A percentile compares a stretch with the other conserved stretches of the same genome.
phyloP scores from a whole-genome alignment of 2,113 vertebrate species.

The Dunckerocampus dactyliophorus region DNA sequence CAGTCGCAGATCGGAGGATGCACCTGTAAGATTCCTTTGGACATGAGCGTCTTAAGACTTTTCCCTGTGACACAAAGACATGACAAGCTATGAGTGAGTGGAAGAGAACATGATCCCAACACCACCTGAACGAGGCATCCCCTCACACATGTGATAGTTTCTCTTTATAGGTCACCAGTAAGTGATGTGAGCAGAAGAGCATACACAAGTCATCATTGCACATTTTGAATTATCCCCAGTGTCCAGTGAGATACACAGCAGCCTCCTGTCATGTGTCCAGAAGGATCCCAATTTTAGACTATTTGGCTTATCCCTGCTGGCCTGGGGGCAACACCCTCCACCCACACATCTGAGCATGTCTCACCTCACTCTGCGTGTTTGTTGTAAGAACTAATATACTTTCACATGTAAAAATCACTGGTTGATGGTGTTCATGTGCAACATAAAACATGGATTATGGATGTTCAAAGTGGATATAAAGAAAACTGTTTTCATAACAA shows the following conservation, averaged over 20 bases:
- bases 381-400: not conserved
- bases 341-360: conserved; percentile 19
- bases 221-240: conserved; percentile 1
- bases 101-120: not conserved
- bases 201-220: not conserved
- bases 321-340: conserved; percentile 35
- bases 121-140: not conserved
- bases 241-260: conserved; percentile 33
- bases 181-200: too few relatives aligned
- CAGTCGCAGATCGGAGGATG: conserved; percentile 99
- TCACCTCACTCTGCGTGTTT: conserved; percentile 30
- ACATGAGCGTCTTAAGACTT: conserved; percentile 99
- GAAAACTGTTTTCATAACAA: not conserved
- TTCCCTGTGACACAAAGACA: conserved; percentile 78
- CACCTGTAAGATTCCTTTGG: conserved; percentile 99
- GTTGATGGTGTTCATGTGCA: not conserved
- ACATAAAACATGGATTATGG: not conserved
- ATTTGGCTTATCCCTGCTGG: conserved; percentile 44
- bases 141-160: not conserved
- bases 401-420: not conserved
- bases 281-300: conserved; percentile 44
- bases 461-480: not conserved
- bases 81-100: conserved; percentile 6
- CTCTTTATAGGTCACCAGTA: not conserved
- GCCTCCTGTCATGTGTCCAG: conserved; percentile 50